These are phyloP conservation scores for Meiosimyza platycephala DNA, from an alignment of 2,888 invertebrate genomes.

Conservation along the genomic window DNA sequence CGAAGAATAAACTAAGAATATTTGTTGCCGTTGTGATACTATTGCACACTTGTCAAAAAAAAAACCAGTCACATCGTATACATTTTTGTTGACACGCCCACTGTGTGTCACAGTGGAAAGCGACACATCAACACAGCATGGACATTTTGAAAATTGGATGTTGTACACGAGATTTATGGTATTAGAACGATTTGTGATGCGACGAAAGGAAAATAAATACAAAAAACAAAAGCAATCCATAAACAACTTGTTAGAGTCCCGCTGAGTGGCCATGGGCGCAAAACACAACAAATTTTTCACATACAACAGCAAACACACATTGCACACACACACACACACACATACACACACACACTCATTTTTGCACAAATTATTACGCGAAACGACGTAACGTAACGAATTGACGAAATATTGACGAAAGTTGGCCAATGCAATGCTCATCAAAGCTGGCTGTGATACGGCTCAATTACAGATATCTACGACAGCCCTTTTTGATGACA, in stretches of 20 bases:
- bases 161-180: not conserved
- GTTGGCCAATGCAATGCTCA: slow-evolving; percentile 63
- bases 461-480: slow-evolving; percentile 61
- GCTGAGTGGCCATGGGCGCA: slow-evolving; percentile 1
- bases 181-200: not conserved
- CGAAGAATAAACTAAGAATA: too few relatives aligned
- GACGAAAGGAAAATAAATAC: slow-evolving; percentile 7
- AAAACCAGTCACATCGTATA: not conserved
- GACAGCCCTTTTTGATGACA: slow-evolving; percentile 67
- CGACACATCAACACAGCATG: not conserved
- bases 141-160: not conserved
- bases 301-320: slow-evolving; percentile 41
- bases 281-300: slow-evolving; percentile 1
- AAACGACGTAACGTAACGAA: not conserved
- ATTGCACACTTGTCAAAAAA: too few relatives aligned
- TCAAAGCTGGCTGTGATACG: slow-evolving; percentile 68
- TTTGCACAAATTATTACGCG: slow-evolving; percentile 8
- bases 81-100: slow-evolving; percentile 22
- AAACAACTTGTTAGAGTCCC: slow-evolving; percentile 52
- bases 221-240: slow-evolving; percentile 40
- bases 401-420: too few relatives aligned
- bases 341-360: slow-evolving; percentile 29
- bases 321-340: slow-evolving; percentile 29
- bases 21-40: too few relatives aligned
- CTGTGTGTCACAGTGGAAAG: not conserved